Conservation (phyloP, 1,140 invertebrate genomes). For the Hyles vespertilio region DNA sequence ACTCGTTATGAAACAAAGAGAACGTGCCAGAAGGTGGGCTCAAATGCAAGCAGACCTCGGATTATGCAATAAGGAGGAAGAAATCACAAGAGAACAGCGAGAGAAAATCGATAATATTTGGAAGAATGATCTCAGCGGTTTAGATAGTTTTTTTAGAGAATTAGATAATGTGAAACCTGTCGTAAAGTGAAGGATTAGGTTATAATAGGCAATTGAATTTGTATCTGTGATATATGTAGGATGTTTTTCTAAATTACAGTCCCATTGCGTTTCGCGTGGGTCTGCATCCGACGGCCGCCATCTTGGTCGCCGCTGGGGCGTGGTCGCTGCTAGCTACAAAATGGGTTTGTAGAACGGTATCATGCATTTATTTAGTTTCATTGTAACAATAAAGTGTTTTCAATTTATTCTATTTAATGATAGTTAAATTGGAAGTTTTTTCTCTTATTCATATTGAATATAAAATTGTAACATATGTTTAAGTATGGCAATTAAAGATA, state of each 20-base stretch:
- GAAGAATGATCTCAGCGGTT: conserved; percentile 71
- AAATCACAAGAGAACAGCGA: conserved; percentile 53
- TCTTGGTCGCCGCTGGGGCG: conserved; percentile 68
- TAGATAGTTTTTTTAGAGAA: conserved; percentile 72
- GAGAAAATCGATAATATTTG: conserved; percentile 69
- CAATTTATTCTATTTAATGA: conserved; percentile 58
- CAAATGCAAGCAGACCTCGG: conserved; percentile 70
- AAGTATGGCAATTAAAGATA: conserved; percentile 69
- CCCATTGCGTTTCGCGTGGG: conserved; percentile 75
- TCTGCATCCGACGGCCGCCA: conserved; percentile 72
- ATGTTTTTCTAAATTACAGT: conserved; percentile 75
- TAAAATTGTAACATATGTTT: conserved; percentile 71
- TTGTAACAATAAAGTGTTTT: conserved; percentile 51
- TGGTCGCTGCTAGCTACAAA: conserved; percentile 55
- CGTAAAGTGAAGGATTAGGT: conserved; percentile 40
- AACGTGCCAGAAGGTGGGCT: conserved; percentile 70
- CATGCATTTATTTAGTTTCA: conserved; percentile 67
- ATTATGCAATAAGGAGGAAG: conserved; percentile 63
- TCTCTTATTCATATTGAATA: conserved; percentile 73
- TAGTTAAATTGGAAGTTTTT: conserved; percentile 62
- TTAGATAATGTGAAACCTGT: conserved; percentile 66
- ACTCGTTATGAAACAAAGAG: conserved; percentile 68
- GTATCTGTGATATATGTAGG: conserved; percentile 73
- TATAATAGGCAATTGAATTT: conserved; percentile 52
- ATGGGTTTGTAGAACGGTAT: conserved; percentile 75